Percentiles rank a stretch among this genome's conserved stretches.
These are phyloP conservation scores for Taurulus bubalis DNA, from an alignment of 2,113 vertebrate species.

Conservation along the genomic window DNA sequence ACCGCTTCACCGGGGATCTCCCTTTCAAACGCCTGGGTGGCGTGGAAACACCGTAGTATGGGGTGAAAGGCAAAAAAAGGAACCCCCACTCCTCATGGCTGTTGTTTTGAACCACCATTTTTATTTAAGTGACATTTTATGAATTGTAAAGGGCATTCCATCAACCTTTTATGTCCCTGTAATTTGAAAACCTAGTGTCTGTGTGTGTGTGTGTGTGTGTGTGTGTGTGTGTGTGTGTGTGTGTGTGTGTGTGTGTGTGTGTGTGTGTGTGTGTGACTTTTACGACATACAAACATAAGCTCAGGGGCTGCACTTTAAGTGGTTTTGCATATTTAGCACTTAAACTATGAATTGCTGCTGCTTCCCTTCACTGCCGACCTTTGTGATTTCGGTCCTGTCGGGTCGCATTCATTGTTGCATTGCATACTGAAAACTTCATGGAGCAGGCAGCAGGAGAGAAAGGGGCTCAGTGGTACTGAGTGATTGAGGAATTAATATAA, in stretches of 20 bases:
- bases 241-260: too few relatives aligned
- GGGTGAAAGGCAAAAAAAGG: neutral
- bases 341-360: neutral
- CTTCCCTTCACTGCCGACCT: neutral
- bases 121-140: conserved; percentile 1
- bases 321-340: neutral
- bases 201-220: neutral
- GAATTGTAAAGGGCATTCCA: conserved; percentile 9
- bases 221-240: too few relatives aligned
- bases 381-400: neutral
- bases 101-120: neutral
- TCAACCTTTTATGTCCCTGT: neutral
- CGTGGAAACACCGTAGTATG: neutral
- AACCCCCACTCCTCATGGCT: too few relatives aligned
- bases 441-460: neutral
- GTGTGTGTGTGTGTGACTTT: neutral
- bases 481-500: too few relatives aligned
- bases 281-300: neutral
- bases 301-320: neutral
- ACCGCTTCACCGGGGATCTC: too few relatives aligned
- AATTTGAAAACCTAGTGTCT: neutral
- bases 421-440: neutral
- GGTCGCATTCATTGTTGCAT: neutral
- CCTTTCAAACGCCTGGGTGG: neutral
- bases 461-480: neutral